Evolutionary conservation across 2,113 vertebrate genomes (phyloP), one percentile per base, ranked within the genome.

Genomic region (Falcunculus frontatus): DNA sequence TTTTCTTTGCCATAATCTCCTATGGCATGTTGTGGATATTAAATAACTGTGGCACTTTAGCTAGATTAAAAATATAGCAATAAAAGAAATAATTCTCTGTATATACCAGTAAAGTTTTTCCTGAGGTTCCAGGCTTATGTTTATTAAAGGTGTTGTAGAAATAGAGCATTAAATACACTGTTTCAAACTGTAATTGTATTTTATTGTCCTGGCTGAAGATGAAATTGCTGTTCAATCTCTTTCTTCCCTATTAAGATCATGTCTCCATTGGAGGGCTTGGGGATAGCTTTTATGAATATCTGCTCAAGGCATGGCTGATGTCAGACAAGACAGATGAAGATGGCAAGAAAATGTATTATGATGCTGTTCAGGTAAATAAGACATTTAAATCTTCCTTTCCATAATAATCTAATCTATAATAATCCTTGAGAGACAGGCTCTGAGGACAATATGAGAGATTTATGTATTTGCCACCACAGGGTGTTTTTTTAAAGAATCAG

Each of bases 271-370:
- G 99, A 63, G 99, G 99, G 50, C 98, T 99, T 57, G 99, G 99
- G 39, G 99, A 99, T 96, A 99, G 99, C 88, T 99, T 99, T 98
- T 99, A 99, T 96, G 99, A 99, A 94, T 99, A 99, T 97, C 98
- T 99, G 97, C 98, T 99, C 30, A 99, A 99, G 98, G 99, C 99
- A 82, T 99, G 99, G 99, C 96, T 99, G 93, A 99, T 99, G 99
- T 99, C 99, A 33, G 99, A 99, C 98, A 99, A 98, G 98, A 98
- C 97, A 44, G 99, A 99, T 96, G 98, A 99, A 95, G 99, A 99
- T 77, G 99, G 98, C 90, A 99, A 98, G 97, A 99, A 98, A 97
- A 99, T 99, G 98, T 99, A 99, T 98, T 99, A 99, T 42, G 98
- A 99, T 60, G 98, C 99, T 86, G 97, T 99, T 96, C 98, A 99